phyloP scores from a whole-genome alignment of 2,888 invertebrate species.

The Parelbella ahira region DNA sequence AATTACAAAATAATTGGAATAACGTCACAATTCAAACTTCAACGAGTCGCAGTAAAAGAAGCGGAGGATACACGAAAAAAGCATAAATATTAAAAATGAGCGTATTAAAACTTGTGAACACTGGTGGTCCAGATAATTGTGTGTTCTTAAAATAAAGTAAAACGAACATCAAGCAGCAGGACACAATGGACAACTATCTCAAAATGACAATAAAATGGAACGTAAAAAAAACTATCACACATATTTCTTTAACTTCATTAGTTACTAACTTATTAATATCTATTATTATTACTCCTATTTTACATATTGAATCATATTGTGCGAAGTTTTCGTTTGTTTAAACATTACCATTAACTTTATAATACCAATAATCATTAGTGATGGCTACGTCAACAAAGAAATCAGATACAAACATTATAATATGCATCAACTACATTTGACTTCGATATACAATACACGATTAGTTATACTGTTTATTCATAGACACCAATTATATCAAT shows the following conservation, averaged over 20 bases:
- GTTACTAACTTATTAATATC: slow-evolving; percentile 52
- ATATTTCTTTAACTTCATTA: slow-evolving; percentile 42
- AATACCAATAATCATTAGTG: slow-evolving; percentile 50
- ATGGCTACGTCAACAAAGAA: slow-evolving; percentile 67
- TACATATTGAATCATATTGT: slow-evolving; percentile 75
- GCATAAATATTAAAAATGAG: slow-evolving; percentile 15
- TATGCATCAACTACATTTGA: slow-evolving; percentile 54
- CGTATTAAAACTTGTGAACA: slow-evolving; percentile 9
- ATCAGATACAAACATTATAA: slow-evolving; percentile 43
- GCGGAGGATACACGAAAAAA: slow-evolving; percentile 17
- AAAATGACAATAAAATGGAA: slow-evolving; percentile 33
- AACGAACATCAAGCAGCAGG: slow-evolving; percentile 14
- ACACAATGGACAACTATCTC: slow-evolving; percentile 17
- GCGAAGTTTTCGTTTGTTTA: slow-evolving; percentile 70
- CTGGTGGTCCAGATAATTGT: slow-evolving; percentile 13
- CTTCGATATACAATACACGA: slow-evolving; percentile 49
- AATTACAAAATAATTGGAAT: slow-evolving; percentile 50
- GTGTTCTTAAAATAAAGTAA: slow-evolving; percentile 7
- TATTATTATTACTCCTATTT: slow-evolving; percentile 65
- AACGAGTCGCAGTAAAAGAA: slow-evolving; percentile 30
- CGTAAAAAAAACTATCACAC: slow-evolving; percentile 39
- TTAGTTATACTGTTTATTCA: slow-evolving; percentile 52
- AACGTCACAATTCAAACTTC: slow-evolving; percentile 37
- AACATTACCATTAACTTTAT: slow-evolving; percentile 52
- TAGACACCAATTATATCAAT: slow-evolving; percentile 71